Evolutionary conservation across 2,797 vertebrate genomes (phyloP).

Genomic region (Arctocebus calabarensis): DNA sequence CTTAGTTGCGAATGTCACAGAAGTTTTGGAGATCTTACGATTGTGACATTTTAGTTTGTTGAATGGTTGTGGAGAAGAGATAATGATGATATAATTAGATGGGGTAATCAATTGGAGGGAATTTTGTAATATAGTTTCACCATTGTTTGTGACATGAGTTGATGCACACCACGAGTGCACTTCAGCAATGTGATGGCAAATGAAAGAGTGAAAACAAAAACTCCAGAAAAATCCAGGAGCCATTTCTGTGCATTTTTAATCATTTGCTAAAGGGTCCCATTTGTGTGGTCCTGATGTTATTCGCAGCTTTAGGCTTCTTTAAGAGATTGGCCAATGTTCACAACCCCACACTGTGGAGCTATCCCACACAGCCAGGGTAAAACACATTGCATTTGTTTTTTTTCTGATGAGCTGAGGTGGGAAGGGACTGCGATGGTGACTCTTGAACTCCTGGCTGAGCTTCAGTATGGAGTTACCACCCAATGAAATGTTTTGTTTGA

Average conservation of each 20-base stretch:
- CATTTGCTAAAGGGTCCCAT: not conserved
- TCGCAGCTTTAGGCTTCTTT: not conserved
- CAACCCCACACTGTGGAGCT: not conserved
- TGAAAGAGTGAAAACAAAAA: not conserved
- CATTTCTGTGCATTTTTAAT: not conserved
- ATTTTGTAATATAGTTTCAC: not conserved
- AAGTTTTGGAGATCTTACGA: not conserved
- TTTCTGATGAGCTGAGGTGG: not conserved
- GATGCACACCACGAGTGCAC: not conserved
- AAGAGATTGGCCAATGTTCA: not conserved
- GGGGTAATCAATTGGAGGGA: not conserved
- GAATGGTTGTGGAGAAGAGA: not conserved
- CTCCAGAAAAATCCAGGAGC: not conserved
- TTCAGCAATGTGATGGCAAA: not conserved
- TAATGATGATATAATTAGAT: not conserved
- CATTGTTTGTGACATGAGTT: not conserved
- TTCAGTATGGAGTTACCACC: not conserved
- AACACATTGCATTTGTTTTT: not conserved
- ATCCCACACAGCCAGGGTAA: not conserved
- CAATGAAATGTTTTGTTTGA: not conserved
- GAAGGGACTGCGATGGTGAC: fast-evolving
- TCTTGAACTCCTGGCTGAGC: not conserved
- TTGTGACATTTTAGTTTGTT: not conserved
- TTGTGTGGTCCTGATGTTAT: not conserved
- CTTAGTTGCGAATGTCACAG: not conserved